Base-by-base conservation (phyloP, 2,113 vertebrate species). In the Bucco capensis region DNA sequence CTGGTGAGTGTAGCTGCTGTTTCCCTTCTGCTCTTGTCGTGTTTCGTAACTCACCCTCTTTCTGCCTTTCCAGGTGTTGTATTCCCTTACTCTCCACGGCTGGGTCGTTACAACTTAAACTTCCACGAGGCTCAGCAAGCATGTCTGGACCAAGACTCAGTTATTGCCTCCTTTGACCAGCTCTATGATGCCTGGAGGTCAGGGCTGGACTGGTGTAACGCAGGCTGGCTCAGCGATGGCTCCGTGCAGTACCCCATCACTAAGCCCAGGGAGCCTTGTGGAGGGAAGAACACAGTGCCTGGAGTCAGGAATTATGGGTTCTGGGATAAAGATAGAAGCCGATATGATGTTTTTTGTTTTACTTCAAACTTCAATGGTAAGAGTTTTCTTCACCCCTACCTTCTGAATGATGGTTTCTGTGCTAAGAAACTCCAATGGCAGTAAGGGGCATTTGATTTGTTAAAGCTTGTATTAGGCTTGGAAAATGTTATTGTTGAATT, bases 121-220 rank as follows among this genome's bases (percentile, higher is more conserved):
- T 99, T 98, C 81, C 90, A 97, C 0, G 96, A 98, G 38, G 99
- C 98, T 1, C 96, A 97, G 83, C 94, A 96, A 91, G 98, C 98
- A 1, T 99, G 99, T 51, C 37, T 76, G 86, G 97, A 97, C 22
- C 99, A 99, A 95, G 98, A 97, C 38, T 96, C 99, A 3, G 92
- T 97, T 57, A 96, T 99, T 0, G 99, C 99, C 33, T 98, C 98
- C 42, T 98, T 98, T 1, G 98, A 99, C 42, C 99, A 99, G 96
- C 97, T 99, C 33, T 97, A 97, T 0, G 94, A 98, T 2, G 98
- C 98, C 80, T 99, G 99, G 99, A 97, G 96, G 69, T 92, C 57
- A 0, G 99, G 99, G 31, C 94, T 99, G 90, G 98, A 99, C 94
- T 99, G 99, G 99, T 99, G 99, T 95, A 99, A 99, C 0, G 99